Evolutionary conservation across 2,888 invertebrate species (phyloP).

Genomic region (Aleiodes leptofemur): DNA sequence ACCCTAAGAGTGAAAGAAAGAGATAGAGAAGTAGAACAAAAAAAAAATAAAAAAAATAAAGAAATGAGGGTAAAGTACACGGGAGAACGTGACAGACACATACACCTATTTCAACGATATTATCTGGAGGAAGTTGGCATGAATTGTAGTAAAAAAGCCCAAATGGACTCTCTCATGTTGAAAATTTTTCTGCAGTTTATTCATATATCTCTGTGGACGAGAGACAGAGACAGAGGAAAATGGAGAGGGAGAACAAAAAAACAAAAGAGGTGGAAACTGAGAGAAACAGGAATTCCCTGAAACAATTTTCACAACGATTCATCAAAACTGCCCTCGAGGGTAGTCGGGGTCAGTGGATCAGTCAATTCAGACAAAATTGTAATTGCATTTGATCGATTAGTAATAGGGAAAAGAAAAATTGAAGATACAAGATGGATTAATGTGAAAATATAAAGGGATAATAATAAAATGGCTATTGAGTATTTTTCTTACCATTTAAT

Average conservation of each 20-base stretch:
- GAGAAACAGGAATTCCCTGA: slow-evolving; percentile 4
- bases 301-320: too few species aligned
- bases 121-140: slow-evolving; percentile 8
- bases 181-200: neutral
- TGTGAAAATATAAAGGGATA: slow-evolving; percentile 32
- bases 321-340: too few species aligned
- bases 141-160: slow-evolving; percentile 9
- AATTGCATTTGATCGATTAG: slow-evolving; percentile 7
- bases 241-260: too few species aligned
- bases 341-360: neutral
- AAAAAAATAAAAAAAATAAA: slow-evolving; percentile 39
- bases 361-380: slow-evolving; percentile 3
- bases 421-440: slow-evolving; percentile 8
- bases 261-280: slow-evolving; percentile 27
- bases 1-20: slow-evolving; percentile 48
- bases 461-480: slow-evolving; percentile 36
- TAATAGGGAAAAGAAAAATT: slow-evolving; percentile 30
- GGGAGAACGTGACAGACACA: slow-evolving; percentile 35
- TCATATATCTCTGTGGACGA: neutral
- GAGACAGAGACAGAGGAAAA: slow-evolving; percentile 17
- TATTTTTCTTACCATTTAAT: slow-evolving; percentile 81
- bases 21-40: slow-evolving; percentile 27
- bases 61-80: slow-evolving; percentile 36
- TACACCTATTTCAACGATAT: slow-evolving; percentile 20
- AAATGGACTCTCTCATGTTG: slow-evolving; percentile 23